Evolutionary conservation across 2,797 vertebrate genomes (phyloP).

Genomic region (Novumbra hubbsi): DNA sequence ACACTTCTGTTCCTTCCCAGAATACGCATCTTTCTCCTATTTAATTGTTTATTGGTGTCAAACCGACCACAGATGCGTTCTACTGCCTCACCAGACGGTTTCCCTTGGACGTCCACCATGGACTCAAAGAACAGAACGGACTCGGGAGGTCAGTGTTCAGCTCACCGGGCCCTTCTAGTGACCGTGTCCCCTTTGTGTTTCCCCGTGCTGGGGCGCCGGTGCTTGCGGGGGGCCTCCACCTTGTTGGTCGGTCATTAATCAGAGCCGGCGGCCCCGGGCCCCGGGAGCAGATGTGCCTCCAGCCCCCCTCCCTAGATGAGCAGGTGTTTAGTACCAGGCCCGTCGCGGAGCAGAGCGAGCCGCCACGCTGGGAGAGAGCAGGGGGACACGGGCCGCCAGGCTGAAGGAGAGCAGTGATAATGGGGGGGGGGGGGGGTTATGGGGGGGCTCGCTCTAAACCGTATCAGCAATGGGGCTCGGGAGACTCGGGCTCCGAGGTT

Average conservation of each 20-base stretch:
- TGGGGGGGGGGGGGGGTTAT: background rate
- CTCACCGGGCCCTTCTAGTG: too few species aligned
- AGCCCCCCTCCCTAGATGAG: background rate
- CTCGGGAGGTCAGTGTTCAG: too few species aligned
- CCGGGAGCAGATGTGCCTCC: slow-evolving; percentile 18
- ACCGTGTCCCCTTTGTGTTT: too few species aligned
- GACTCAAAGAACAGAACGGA: too few species aligned
- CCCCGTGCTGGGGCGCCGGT: too few species aligned
- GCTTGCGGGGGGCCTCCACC: slow-evolving; percentile 8
- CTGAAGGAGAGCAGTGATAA: background rate
- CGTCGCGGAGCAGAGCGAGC: slow-evolving; percentile 10
- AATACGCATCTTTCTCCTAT: background rate
- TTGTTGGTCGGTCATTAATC: slow-evolving; percentile 41
- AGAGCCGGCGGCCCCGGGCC: slow-evolving; percentile 16
- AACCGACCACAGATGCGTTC: too few species aligned
- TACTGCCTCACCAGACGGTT: too few species aligned
- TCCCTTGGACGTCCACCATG: too few species aligned
- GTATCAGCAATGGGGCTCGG: slow-evolving; percentile 3
- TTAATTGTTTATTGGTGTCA: background rate
- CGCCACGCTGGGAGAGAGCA: background rate
- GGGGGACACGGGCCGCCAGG: background rate
- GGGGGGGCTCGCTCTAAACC: background rate
- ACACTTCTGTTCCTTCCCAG: background rate
- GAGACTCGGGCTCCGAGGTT: background rate
- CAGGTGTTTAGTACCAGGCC: slow-evolving; percentile 18